Evolutionary conservation across 1,140 invertebrate genomes (phyloP).

Genomic region (Lepidostoma basale): DNA sequence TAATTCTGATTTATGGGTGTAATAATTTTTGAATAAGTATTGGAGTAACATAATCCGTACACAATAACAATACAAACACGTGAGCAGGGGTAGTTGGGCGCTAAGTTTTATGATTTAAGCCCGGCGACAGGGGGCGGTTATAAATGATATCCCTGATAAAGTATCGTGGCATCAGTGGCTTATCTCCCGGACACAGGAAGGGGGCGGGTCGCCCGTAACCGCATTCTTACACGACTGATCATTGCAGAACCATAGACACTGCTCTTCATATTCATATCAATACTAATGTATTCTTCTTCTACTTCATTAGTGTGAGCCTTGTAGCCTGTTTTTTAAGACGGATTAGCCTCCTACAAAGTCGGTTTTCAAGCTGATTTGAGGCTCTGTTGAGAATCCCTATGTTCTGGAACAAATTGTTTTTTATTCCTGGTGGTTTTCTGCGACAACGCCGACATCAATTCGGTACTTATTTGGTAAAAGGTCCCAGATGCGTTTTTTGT

Average conservation of each 20-base stretch:
- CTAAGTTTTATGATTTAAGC: slow-evolving; percentile 31
- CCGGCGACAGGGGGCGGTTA: slow-evolving; percentile 18
- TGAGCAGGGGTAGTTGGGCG: not conserved
- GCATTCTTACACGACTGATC: not conserved
- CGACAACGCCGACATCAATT: too few relatives aligned
- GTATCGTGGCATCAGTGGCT: slow-evolving; percentile 9
- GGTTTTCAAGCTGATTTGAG: too few relatives aligned
- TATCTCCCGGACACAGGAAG: not conserved
- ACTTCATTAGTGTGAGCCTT: too few relatives aligned
- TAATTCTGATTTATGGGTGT: slow-evolving; percentile 19
- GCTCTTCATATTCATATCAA: too few relatives aligned
- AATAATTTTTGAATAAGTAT: slow-evolving; percentile 22
- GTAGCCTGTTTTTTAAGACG: too few relatives aligned
- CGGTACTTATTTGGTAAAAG: too few relatives aligned
- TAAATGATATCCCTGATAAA: slow-evolving; percentile 13
- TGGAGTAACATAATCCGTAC: slow-evolving; percentile 20
- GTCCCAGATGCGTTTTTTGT: too few relatives aligned
- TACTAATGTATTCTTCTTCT: too few relatives aligned
- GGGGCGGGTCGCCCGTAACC: not conserved
- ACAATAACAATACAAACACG: slow-evolving; percentile 24
- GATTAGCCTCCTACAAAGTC: too few relatives aligned
- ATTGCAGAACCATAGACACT: not conserved
- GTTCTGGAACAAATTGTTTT: too few relatives aligned
- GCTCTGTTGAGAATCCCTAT: too few relatives aligned
- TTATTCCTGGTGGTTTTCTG: too few relatives aligned